A percentile compares a stretch with the other conserved stretches of the same genome.
Conservation (phyloP, 2,888 invertebrate genomes). For the Beris chalybata region DNA sequence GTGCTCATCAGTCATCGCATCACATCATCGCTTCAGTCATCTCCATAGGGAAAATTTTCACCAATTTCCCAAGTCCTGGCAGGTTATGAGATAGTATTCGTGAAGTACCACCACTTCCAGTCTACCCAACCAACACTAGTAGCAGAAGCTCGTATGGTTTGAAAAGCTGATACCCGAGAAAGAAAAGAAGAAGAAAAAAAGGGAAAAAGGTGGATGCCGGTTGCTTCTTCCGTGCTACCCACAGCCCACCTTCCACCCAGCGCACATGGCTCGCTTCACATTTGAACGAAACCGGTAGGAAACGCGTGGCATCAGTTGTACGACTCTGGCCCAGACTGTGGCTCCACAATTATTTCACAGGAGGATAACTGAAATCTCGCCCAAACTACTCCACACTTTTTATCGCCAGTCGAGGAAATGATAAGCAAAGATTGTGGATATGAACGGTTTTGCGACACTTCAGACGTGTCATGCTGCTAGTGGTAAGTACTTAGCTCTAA, state of each 20-base stretch:
- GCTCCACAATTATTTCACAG: neutral
- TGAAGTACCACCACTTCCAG: constrained; percentile 16
- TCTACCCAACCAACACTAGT: constrained; percentile 1
- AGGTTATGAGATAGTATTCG: constrained; percentile 2
- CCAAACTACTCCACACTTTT: constrained; percentile 1
- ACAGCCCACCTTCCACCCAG: constrained; percentile 10
- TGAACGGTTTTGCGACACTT: constrained; percentile 12
- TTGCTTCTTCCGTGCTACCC: neutral
- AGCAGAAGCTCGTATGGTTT: constrained; percentile 21
- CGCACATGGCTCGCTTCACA: constrained; percentile 12
- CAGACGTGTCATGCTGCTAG: constrained; percentile 23
- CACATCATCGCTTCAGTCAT: constrained; percentile 22
- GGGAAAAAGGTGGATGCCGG: constrained; percentile 18
- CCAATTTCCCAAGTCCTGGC: constrained; percentile 25
- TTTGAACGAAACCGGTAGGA: constrained; percentile 27
- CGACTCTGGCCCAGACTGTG: constrained; percentile 26
- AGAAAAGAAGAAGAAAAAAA: neutral
- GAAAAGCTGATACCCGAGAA: too few relatives aligned
- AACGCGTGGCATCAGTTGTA: constrained; percentile 28
- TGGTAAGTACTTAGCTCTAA: constrained; percentile 17
- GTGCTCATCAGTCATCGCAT: constrained; percentile 18
- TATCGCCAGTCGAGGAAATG: constrained; percentile 24
- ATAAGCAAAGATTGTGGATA: constrained; percentile 27
- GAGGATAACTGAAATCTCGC: constrained; percentile 3
- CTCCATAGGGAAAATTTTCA: constrained; percentile 25